Evolutionary conservation across 2,888 invertebrate species (phyloP).

Genomic region (Amiota minor): DNA sequence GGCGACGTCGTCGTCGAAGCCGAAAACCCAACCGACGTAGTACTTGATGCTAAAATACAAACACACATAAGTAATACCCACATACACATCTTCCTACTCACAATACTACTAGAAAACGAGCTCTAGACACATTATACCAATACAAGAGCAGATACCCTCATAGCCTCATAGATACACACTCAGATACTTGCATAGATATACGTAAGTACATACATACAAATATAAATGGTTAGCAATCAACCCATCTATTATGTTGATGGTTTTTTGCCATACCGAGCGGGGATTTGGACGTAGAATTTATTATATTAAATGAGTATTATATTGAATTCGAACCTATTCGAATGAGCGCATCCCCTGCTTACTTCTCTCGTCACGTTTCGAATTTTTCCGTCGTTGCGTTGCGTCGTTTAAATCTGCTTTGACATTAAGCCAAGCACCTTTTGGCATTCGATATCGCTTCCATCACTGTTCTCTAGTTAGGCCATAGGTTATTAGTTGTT

Average conservation of each 20-base stretch:
- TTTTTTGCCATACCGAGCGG: conserved; percentile 60
- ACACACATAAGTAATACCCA: conserved; percentile 24
- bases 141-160: not conserved
- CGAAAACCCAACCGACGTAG: conserved; percentile 50
- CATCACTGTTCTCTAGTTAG: conserved; percentile 13
- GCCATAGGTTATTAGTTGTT: conserved; percentile 6
- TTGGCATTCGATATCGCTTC: conserved; percentile 27
- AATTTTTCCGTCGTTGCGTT: conserved; percentile 24
- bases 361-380: conserved; percentile 21
- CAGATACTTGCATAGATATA: not conserved
- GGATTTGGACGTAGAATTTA: conserved; percentile 65
- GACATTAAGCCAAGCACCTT: conserved; percentile 34
- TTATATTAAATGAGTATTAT: conserved; percentile 62
- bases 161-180: conserved; percentile 10
- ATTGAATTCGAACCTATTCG: conserved; percentile 51
- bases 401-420: too few relatives aligned
- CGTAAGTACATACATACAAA: not conserved
- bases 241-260: conserved; percentile 61
- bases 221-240: conserved; percentile 36
- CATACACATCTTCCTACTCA: conserved; percentile 22
- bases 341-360: not conserved
- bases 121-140: not conserved
- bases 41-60: conserved; percentile 24
- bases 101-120: conserved; percentile 12
- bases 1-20: conserved; percentile 29